Evolutionary conservation across 2,113 vertebrate genomes (phyloP), one percentile per base, ranked within the genome.

Genomic region (Coptodon rendalli): DNA sequence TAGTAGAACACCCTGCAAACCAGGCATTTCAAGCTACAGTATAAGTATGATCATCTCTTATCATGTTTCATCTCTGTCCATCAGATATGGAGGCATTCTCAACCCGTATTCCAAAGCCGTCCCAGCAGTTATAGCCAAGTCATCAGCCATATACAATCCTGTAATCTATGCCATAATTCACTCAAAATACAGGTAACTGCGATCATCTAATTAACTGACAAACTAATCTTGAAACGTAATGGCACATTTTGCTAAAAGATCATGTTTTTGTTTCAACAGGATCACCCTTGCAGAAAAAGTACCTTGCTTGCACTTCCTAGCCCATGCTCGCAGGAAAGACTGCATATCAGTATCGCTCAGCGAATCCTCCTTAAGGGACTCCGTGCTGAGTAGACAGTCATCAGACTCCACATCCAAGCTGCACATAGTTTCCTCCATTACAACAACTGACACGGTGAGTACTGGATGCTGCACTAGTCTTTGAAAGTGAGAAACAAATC

Each of bases 121-220:
- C 83, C 98, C 98, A 38, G 98, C 98, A 34, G 96, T 99, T 87
- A 98, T 98, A 57, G 98, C 98, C 93, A 99, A 99, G 94, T 98
- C 98, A 61, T 99, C 98, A 24, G 97, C 98, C 86, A 99, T 99
- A 91, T 97, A 99, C 91, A 99, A 99, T 92, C 98, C 98, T 73
- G 97, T 99, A 68, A 97, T 99, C 91, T 99, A 99, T 1, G 98
- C 98, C 89, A 98, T 99, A 91, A 97, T 96, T 81, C 98, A 98
- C 86, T 97, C 98, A 48, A 99, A 99, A 93, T 99, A 98, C 95
- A 98, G 98, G 98, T 98, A 91, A 80, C 82, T 54, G 40, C 6
- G 13, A 19, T 38, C 13, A 48, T 29, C 10, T 59, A 79, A 24
- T 36, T 12, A 27, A 66, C 59, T 1, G 9, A 4, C 81, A 29